These are phyloP conservation scores for Otus sunia DNA, from an alignment of 2,113 vertebrate species.

Conservation along the genomic window DNA sequence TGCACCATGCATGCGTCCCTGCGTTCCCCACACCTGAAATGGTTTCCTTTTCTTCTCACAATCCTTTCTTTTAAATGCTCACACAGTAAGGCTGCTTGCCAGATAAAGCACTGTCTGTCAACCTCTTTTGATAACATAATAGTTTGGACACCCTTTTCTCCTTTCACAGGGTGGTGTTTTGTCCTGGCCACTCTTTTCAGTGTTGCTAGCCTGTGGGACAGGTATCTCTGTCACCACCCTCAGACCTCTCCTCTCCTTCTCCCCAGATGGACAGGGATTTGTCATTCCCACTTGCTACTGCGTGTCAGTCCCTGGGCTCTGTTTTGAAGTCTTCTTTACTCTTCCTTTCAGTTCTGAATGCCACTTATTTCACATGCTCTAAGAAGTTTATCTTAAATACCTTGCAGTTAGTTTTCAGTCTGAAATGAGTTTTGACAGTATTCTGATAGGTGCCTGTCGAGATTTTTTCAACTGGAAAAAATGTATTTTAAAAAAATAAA, in stretches of 20 bases:
- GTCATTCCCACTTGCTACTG: neutral
- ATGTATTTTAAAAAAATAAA: neutral
- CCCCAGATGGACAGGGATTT: neutral
- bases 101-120: neutral
- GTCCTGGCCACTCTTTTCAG: neutral
- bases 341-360: neutral
- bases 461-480: neutral
- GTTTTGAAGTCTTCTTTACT: neutral
- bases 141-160: neutral
- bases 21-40: neutral
- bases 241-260: neutral
- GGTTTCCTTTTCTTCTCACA: neutral
- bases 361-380: neutral
- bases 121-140: neutral
- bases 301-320: neutral
- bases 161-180: neutral
- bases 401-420: neutral
- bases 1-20: rapidly evolving
- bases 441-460: neutral
- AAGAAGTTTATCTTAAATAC: neutral
- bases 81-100: neutral
- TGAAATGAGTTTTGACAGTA: neutral
- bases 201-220: neutral
- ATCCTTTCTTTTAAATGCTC: neutral
- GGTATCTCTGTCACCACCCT: neutral